These are phyloP conservation scores for Ursus arctos DNA, from an alignment of 2,113 vertebrate genomes.

Conservation along the genomic window DNA sequence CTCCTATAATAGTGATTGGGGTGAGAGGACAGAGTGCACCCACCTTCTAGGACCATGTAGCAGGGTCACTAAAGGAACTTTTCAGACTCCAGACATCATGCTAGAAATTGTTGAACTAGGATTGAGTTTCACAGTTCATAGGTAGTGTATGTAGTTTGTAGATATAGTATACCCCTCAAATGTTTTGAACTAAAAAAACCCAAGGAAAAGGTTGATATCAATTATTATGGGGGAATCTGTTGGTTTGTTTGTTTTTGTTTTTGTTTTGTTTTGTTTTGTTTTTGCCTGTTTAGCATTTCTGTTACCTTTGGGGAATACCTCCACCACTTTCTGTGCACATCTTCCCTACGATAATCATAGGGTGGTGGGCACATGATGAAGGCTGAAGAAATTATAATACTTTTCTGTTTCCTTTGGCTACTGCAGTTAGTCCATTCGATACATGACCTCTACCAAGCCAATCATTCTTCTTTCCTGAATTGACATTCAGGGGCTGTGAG, in stretches of 20 bases:
- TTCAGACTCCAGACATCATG: background rate
- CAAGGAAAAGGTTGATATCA: background rate
- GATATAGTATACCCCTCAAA: background rate
- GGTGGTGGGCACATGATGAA: background rate
- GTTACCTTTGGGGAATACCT: background rate
- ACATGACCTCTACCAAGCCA: background rate
- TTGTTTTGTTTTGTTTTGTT: too few species aligned
- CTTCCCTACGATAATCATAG: background rate
- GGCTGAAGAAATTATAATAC: background rate
- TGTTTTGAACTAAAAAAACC: background rate
- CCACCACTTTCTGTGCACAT: background rate
- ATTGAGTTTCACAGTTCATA: background rate
- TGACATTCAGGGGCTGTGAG: background rate
- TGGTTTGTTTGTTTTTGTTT: too few species aligned
- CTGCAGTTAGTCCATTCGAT: background rate
- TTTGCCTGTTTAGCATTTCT: background rate
- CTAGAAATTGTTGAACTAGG: background rate
- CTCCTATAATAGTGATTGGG: background rate
- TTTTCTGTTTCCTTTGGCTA: background rate
- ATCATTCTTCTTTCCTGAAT: background rate
- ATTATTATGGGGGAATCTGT: background rate
- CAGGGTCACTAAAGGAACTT: background rate
- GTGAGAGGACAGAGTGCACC: background rate
- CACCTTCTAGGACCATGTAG: background rate
- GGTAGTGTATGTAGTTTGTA: background rate